These are phyloP conservation scores for Drosophila eohydei DNA, from an alignment of 2,888 invertebrate genomes.

Conservation along the genomic window DNA sequence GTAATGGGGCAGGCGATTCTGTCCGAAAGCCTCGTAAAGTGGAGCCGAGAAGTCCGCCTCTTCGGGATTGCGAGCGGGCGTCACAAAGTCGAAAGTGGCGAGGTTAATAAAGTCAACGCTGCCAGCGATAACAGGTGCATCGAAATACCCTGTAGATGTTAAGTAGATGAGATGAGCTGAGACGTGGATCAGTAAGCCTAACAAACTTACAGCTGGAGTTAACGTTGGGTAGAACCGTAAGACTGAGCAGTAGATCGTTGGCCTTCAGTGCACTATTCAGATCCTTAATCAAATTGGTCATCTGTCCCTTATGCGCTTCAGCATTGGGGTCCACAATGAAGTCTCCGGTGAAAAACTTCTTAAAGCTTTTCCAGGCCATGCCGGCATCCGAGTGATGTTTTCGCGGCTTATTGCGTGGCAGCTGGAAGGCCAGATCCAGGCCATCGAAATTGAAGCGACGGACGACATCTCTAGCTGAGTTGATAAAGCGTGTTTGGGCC, in stretches of 20 bases:
- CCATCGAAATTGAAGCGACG: slow-evolving; percentile 94
- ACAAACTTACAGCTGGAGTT: slow-evolving; percentile 88
- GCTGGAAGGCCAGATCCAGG: slow-evolving; percentile 93
- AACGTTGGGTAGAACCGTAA: slow-evolving; percentile 91
- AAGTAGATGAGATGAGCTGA: neutral
- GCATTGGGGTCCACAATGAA: slow-evolving; percentile 90
- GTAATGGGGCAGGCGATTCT: slow-evolving; percentile 87
- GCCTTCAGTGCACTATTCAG: slow-evolving; percentile 89
- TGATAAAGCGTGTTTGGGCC: slow-evolving; percentile 89
- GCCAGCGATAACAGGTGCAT: slow-evolving; percentile 89
- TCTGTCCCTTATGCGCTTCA: slow-evolving; percentile 91
- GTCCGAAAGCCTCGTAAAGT: slow-evolving; percentile 89
- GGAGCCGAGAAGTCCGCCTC: slow-evolving; percentile 92
- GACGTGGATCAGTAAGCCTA: neutral
- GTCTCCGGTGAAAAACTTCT: slow-evolving; percentile 90
- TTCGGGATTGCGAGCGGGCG: slow-evolving; percentile 90
- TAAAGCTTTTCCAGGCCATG: slow-evolving; percentile 90
- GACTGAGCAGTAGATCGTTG: slow-evolving; percentile 88
- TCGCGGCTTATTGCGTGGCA: slow-evolving; percentile 91
- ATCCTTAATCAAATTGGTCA: slow-evolving; percentile 90
- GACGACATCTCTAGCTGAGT: slow-evolving; percentile 89
- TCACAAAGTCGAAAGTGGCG: slow-evolving; percentile 92
- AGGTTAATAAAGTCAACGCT: slow-evolving; percentile 92
- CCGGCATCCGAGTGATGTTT: slow-evolving; percentile 89
- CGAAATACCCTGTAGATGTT: slow-evolving; percentile 89